These are phyloP conservation scores for Drosophila lacicola DNA, from an alignment of 2,888 invertebrate genomes.

Conservation along the genomic window DNA sequence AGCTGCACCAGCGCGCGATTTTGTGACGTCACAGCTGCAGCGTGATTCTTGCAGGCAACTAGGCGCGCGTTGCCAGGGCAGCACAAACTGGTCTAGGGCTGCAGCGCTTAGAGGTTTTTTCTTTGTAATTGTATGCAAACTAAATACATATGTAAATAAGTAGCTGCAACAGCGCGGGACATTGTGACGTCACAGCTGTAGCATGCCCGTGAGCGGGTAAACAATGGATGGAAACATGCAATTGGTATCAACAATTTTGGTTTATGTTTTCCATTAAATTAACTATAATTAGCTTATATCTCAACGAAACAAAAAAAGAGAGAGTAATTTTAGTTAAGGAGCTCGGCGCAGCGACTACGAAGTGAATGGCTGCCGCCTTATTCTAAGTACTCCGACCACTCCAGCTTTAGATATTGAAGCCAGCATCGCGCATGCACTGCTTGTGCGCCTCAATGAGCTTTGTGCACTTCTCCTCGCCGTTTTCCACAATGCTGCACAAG, in stretches of 20 bases:
- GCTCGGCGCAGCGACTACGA: not conserved
- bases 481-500: constrained; percentile 91
- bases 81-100: constrained; percentile 15
- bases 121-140: not conserved
- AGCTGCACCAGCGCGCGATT: not conserved
- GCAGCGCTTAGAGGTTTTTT: constrained; percentile 4
- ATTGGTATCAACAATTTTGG: constrained; percentile 37
- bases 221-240: constrained; percentile 2
- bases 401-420: constrained; percentile 93
- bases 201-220: not conserved
- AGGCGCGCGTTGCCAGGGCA: constrained; percentile 3
- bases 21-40: not conserved
- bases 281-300: constrained; percentile 67
- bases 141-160: constrained; percentile 13
- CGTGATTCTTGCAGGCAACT: not conserved
- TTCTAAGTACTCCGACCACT: constrained; percentile 9
- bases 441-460: constrained; percentile 97
- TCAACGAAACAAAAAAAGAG: constrained; percentile 51
- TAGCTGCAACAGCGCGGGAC: not conserved
- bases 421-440: constrained; percentile 97
- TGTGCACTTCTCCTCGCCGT: constrained; percentile 96
- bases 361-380: not conserved
- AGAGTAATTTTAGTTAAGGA: constrained; percentile 1
- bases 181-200: constrained; percentile 8
- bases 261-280: constrained; percentile 57